phyloP scores from a whole-genome alignment of 2,888 invertebrate species.

The Mechanitis messenoides region DNA sequence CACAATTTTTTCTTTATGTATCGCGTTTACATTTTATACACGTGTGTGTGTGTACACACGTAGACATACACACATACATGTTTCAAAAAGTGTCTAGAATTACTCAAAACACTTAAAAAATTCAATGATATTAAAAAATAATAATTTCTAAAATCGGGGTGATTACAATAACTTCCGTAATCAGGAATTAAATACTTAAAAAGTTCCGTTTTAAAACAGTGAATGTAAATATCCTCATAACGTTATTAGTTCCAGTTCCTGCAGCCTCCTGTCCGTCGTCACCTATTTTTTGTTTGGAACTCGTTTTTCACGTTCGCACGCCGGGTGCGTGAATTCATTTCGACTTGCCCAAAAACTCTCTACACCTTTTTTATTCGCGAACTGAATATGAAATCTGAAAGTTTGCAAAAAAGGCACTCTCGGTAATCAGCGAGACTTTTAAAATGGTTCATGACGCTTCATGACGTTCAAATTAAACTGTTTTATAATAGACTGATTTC shows the following conservation, averaged over 20 bases:
- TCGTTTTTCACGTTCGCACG: slow-evolving; percentile 29
- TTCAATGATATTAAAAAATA: too few species aligned
- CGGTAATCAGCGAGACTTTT: slow-evolving; percentile 23
- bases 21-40: too few species aligned
- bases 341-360: slow-evolving; percentile 49
- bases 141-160: too few species aligned
- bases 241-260: slow-evolving; percentile 18
- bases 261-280: slow-evolving; percentile 16
- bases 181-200: too few species aligned
- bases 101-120: too few species aligned
- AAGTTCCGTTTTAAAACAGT: too few species aligned
- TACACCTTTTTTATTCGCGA: slow-evolving; percentile 42
- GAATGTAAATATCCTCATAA: not conserved
- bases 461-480: not conserved
- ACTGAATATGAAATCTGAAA: slow-evolving; percentile 55
- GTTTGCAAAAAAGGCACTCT: slow-evolving; percentile 26
- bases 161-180: too few species aligned
- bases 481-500: not conserved
- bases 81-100: too few species aligned
- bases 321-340: slow-evolving; percentile 54
- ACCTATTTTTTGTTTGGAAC: slow-evolving; percentile 17
- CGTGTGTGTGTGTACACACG: too few species aligned
- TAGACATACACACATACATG: too few species aligned
- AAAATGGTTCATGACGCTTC: not conserved
- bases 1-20: too few species aligned